Conservation (phyloP, 1,140 invertebrate genomes). For the Chironomus tepperi region DNA sequence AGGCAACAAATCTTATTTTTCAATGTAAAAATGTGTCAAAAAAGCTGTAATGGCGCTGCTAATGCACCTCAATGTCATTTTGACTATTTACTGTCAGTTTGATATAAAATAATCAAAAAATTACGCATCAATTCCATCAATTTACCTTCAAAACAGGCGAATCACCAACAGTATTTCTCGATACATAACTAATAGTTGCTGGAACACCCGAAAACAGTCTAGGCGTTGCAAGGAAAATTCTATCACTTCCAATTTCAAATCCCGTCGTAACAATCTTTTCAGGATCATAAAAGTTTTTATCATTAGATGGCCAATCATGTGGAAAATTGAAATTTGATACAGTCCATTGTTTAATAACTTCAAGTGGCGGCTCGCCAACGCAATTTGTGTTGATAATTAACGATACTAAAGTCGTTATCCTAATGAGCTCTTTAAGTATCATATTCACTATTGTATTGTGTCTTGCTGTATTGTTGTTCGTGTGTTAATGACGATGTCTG, state of each 20-base stretch:
- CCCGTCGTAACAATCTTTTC: constrained; percentile 66
- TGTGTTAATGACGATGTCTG: no score
- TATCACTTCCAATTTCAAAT: constrained; percentile 56
- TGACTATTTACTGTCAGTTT: no score
- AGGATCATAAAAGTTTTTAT: constrained; percentile 50
- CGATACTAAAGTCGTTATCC: constrained; percentile 20
- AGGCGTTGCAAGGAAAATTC: constrained; percentile 63
- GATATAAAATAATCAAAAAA: no score
- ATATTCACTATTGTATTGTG: background rate
- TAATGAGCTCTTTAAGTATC: background rate
- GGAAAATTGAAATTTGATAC: constrained; percentile 59
- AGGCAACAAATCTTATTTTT: no score
- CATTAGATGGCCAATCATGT: constrained; percentile 43
- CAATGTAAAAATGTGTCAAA: no score
- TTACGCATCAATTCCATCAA: no score
- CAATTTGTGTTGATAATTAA: background rate
- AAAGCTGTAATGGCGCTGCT: no score
- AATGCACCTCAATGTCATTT: no score
- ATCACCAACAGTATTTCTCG: constrained; percentile 50
- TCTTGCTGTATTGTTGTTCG: background rate
- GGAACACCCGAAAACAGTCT: constrained; percentile 60
- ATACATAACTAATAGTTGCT: constrained; percentile 58
- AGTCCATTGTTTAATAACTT: constrained; percentile 65
- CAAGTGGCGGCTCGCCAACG: constrained; percentile 37
- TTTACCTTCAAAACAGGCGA: constrained; percentile 53